Percentiles rank a stretch among this genome's conserved stretches.
Conservation (phyloP, 2,113 vertebrate genomes). For the Rhegmatorhina hoffmannsi region DNA sequence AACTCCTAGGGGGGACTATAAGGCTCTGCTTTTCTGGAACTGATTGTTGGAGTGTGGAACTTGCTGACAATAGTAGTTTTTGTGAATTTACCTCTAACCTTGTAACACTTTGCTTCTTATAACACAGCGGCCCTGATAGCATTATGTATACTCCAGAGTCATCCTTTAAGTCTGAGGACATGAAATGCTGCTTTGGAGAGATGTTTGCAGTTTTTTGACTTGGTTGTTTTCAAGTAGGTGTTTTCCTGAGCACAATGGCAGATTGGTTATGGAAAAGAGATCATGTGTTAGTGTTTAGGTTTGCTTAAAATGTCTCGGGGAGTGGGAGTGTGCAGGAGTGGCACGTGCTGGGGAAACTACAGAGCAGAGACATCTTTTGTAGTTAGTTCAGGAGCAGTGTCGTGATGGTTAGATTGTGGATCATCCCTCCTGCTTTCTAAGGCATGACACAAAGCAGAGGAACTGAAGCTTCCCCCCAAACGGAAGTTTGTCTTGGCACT, state of each 20-base stretch:
- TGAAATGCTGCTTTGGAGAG: neutral
- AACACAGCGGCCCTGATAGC: accelerated
- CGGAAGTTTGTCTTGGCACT: neutral
- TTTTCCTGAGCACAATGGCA: neutral
- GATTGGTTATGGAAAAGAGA: neutral
- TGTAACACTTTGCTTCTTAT: accelerated
- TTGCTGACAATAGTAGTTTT: neutral
- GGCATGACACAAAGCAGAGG: neutral
- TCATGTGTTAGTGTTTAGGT: neutral
- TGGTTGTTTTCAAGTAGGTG: neutral
- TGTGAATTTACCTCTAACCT: neutral
- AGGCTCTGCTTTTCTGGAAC: neutral
- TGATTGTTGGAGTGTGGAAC: neutral
- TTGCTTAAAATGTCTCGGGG: neutral
- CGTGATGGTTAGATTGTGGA: neutral
- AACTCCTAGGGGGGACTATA: neutral
- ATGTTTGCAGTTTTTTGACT: neutral
- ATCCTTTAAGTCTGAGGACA: neutral
- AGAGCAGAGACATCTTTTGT: neutral
- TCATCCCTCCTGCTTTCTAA: neutral
- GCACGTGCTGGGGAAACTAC: neutral
- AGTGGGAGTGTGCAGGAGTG: neutral
- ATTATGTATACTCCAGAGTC: neutral
- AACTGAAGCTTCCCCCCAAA: neutral
- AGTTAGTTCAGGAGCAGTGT: neutral